These are phyloP conservation scores for Pardosa pseudoannulata DNA, from an alignment of 2,888 invertebrate species.

Conservation along the genomic window DNA sequence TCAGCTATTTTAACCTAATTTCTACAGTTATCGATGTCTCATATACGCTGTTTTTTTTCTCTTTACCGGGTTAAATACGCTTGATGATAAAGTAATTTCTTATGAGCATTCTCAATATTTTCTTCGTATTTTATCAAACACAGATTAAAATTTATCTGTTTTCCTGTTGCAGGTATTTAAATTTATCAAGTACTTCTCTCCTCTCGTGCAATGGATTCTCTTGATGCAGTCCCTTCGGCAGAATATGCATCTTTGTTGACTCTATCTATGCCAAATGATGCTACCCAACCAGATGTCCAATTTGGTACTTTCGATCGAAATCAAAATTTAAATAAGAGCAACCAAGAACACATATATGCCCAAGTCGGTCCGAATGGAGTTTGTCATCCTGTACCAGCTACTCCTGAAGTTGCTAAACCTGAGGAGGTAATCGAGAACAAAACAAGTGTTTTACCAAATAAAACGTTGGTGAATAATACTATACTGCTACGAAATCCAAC, in stretches of 20 bases:
- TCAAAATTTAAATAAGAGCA: slow-evolving; percentile 14
- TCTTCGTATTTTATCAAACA: too few relatives aligned
- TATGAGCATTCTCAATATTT: too few relatives aligned
- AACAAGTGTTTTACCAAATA: slow-evolving; percentile 10
- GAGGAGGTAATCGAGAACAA: neutral
- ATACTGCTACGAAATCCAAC: slow-evolving; percentile 31
- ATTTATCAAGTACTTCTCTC: neutral
- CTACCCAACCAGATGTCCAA: neutral
- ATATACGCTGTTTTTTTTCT: too few relatives aligned
- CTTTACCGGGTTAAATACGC: too few relatives aligned
- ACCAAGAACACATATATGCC: slow-evolving; percentile 59
- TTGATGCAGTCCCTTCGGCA: slow-evolving; percentile 39
- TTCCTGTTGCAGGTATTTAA: too few relatives aligned
- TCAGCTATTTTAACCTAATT: too few relatives aligned
- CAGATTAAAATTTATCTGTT: too few relatives aligned
- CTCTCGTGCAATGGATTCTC: slow-evolving; percentile 42
- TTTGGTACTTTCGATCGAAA: slow-evolving; percentile 14
- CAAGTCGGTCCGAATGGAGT: slow-evolving; percentile 33
- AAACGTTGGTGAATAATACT: slow-evolving; percentile 29
- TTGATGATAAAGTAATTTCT: too few relatives aligned
- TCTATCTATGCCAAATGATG: slow-evolving; percentile 21
- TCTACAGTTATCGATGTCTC: too few relatives aligned
- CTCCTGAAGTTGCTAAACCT: slow-evolving; percentile 2
- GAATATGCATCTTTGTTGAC: slow-evolving; percentile 49
- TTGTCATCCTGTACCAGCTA: neutral